phyloP scores from a whole-genome alignment of 2,797 vertebrate species.

The Sorex maritimensis region DNA sequence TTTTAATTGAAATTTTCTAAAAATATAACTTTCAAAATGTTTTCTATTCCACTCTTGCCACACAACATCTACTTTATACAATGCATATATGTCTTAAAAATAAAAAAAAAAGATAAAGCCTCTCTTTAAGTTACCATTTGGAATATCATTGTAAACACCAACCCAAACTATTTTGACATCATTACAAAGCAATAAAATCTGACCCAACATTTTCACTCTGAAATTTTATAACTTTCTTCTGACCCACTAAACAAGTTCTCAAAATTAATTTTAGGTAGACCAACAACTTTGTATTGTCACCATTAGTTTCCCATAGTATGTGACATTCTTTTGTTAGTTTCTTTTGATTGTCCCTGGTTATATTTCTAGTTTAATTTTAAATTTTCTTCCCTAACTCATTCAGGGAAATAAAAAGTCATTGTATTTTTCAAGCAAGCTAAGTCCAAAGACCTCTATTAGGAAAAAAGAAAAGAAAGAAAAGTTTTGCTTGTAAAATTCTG shows the following conservation, averaged over 20 bases:
- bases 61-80: too few species aligned
- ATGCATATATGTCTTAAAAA: too few species aligned
- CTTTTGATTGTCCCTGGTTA: not conserved
- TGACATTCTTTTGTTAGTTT: not conserved
- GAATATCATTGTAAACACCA: too few species aligned
- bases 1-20: not conserved
- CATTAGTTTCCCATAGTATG: not conserved
- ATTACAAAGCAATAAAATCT: too few species aligned
- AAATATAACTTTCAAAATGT: not conserved
- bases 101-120: too few species aligned
- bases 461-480: not conserved
- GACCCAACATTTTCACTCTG: too few species aligned
- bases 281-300: constrained; percentile 25
- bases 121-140: too few species aligned
- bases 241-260: not conserved
- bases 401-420: not conserved
- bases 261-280: not conserved
- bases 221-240: not conserved
- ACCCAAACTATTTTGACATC: too few species aligned
- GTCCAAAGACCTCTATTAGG: not conserved
- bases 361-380: constrained; percentile 40
- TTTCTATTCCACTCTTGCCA: too few species aligned
- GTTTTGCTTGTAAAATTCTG: not conserved
- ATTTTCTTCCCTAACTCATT: not conserved
- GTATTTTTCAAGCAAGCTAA: constrained; percentile 32